Evolutionary conservation across 2,797 vertebrate species (phyloP), one percentile per base, ranked within the genome.

Genomic region (Amazona ochrocephala): DNA sequence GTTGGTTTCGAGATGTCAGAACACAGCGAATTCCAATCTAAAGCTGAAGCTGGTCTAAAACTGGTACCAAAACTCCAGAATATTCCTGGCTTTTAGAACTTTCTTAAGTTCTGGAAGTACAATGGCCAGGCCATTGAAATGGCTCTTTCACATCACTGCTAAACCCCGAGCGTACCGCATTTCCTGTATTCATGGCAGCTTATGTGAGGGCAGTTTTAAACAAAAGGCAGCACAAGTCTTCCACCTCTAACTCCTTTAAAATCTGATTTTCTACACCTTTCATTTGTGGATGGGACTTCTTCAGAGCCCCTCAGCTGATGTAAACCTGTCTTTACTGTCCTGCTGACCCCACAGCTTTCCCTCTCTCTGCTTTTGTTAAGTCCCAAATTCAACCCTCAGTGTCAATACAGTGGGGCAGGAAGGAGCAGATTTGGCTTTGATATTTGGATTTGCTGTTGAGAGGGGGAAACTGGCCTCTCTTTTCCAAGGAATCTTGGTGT

Each of bases 141-240:
- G 32, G 20, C 30, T 60, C 24, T 5, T 11, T 6, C 4, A 44
- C 37, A 37, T 64, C 48, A 3, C 61, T 64, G 24, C 41, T 27
- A 3, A 41, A 15, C 50, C 75, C 79, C 6, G 29, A 51, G 56
- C 2, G 3, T 14, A 10, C 30, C 4, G 5, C 39, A 1, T 13
- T 39, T 68, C 10, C 8, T n/a, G 2, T 51, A 21, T 15, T 47
- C 1, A 0, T 9, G 16, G 26, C 65, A 65, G 39, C 51, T 44
- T 19, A 5, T 6, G 9, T 6, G 13, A 67, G 64, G 30, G 22
- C 50, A 39, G 26, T 22, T 71, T 71, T 53, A 30, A 62, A 56
- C 23, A 44, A 12, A 39, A 60, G 21, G 5, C 12, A 11, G 5
- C 22, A 7, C 50, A 56, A 27, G 54, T 39, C 39, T 84, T n/a